Conservation (phyloP, 2,797 vertebrate genomes). For the Semotilus atromaculatus region DNA sequence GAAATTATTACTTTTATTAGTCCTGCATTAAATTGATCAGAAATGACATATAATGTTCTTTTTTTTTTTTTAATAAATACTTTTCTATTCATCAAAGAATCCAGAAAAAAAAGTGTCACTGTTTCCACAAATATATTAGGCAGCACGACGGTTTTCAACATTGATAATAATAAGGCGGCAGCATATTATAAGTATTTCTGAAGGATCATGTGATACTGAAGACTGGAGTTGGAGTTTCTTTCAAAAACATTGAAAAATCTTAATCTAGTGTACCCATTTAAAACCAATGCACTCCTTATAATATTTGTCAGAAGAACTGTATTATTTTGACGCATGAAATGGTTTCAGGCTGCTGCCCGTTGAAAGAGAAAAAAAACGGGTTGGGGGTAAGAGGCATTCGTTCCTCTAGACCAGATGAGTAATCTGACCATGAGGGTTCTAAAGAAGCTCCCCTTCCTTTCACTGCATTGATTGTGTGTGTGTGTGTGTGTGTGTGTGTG, state of each 20-base stretch:
- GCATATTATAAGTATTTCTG: neutral
- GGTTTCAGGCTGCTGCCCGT: neutral
- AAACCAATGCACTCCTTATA: neutral
- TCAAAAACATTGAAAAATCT: too few relatives aligned
- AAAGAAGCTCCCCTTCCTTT: conserved; percentile 81
- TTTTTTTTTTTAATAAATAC: neutral
- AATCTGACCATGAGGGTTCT: conserved; percentile 78
- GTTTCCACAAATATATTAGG: neutral
- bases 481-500: conserved; percentile 20
- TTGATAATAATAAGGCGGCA: neutral
- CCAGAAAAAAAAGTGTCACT: neutral
- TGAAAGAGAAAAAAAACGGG: neutral
- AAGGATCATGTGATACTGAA: neutral
- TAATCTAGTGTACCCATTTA: neutral
- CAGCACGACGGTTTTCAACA: neutral
- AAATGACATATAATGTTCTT: neutral
- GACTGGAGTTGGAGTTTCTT: neutral
- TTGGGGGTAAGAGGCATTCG: conserved; percentile 21
- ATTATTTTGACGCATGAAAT: neutral
- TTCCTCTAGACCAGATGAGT: conserved; percentile 71
- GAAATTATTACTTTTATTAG: neutral
- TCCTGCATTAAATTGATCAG: neutral
- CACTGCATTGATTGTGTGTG: conserved; percentile 77
- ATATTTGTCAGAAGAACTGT: neutral
- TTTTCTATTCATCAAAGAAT: neutral